phyloP scores from a whole-genome alignment of 2,797 vertebrate species.

The Labroides dimidiatus region DNA sequence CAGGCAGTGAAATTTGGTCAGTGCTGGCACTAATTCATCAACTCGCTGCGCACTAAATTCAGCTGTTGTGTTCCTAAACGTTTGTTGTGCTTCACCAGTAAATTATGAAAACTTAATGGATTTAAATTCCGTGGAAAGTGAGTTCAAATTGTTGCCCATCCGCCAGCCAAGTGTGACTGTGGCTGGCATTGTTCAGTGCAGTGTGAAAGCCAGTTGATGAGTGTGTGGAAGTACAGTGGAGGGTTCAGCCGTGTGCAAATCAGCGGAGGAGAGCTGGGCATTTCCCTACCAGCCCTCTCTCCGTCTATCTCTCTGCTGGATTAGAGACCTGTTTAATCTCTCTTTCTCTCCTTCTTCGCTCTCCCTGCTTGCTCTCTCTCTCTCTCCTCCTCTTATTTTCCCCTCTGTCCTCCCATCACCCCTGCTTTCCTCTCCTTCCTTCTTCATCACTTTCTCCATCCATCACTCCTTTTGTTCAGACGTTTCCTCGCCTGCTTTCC shows the following conservation, averaged over 20 bases:
- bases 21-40: conserved; percentile 31
- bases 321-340: conserved; percentile 75
- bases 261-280: conserved; percentile 61
- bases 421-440: conserved; percentile 44
- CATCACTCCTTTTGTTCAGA: conserved; percentile 60
- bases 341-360: conserved; percentile 42
- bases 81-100: conserved; percentile 35
- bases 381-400: conserved; percentile 33
- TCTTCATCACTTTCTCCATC: conserved; percentile 61
- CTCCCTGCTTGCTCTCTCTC: not conserved
- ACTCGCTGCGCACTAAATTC: conserved; percentile 26
- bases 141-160: conserved; percentile 25
- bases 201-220: conserved; percentile 3
- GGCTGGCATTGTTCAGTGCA: conserved; percentile 22
- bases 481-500: conserved; percentile 35
- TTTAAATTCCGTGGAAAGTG: conserved; percentile 41
- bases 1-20: conserved; percentile 43
- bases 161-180: conserved; percentile 30
- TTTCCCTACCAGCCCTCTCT: conserved; percentile 53
- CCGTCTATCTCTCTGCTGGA: conserved; percentile 67
- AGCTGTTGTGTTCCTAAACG: conserved; percentile 30
- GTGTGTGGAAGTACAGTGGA: conserved; percentile 31
- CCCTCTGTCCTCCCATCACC: conserved; percentile 64
- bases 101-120: conserved; percentile 39
- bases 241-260: conserved; percentile 56